Evolutionary conservation across 2,797 vertebrate species (phyloP), one percentile per base, ranked within the genome.

Genomic region (Gymnopithys bicolor): DNA sequence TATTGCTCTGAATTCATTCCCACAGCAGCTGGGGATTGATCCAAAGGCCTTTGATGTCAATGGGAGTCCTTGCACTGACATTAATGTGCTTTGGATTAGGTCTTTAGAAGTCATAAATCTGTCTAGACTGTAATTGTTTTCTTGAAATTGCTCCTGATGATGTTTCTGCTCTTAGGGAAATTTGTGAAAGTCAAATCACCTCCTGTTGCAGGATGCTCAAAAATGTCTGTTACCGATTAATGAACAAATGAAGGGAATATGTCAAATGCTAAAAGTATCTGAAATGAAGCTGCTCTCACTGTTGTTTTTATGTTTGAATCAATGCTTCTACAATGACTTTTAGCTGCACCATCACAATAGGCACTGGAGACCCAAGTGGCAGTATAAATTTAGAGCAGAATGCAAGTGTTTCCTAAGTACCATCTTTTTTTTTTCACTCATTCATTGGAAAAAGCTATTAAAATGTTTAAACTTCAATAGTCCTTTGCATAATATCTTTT

Each of bases 61-160:
- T 96, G 77, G 89, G 91, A 94, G 91, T 94, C 90, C 93, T 95
- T 94, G 79, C 80, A 90, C 87, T 94, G 94, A 93, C 93, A 88
- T 96, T 96, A 93, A 90, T 90, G 77, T 88, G 74, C 82, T 96
- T 94, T 94, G 93, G 87, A 96, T 96, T 95, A 95, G 92, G 93
- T 95, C 94, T 92, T 95, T 91, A 96, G 87, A 95, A 95, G 94
- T 93, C 87, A 84, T 96, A 96, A 93, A 94, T 96, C 86, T 94
- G 94, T 96, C 95, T 94, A 92, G 91, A 94, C 74, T 28, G 4
- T 93, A 92, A 94, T 97, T 95, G 89, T 96, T 95, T 94, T 86
- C 86, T 96, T 95, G 80, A 96, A 93, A 92, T 94, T 94, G 62
- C 92, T 83, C 83, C 79, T 95, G 94, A 86, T 91, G 74, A 77